Evolutionary conservation across 2,797 vertebrate genomes (phyloP).

Genomic region (Scleropages formosus): DNA sequence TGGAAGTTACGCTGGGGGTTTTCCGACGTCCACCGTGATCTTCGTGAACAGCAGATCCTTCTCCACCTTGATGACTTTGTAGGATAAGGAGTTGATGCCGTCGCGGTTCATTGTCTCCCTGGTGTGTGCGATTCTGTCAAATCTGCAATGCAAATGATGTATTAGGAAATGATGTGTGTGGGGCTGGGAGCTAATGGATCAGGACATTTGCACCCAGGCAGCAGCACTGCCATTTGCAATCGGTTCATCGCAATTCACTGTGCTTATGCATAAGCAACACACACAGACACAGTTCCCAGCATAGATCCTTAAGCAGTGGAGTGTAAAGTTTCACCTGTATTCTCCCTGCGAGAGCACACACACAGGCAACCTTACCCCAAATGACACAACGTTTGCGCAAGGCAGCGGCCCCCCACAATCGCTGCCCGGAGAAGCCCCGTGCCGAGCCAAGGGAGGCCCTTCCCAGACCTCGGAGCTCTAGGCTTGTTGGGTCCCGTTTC

Average conservation of each 20-base stretch:
- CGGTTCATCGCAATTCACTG: no score
- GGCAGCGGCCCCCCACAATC: neutral
- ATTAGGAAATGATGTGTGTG: neutral
- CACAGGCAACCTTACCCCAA: neutral
- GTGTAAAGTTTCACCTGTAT: no score
- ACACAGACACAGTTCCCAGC: neutral
- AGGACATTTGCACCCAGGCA: no score
- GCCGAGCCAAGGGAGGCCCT: neutral
- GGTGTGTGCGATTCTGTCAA: slow-evolving; percentile 46
- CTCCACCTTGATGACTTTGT: slow-evolving; percentile 64
- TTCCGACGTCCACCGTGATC: slow-evolving; percentile 76
- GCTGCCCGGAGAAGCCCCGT: neutral
- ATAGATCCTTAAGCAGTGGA: neutral
- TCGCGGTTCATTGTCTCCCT: slow-evolving; percentile 73
- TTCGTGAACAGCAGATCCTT: slow-evolving; percentile 74
- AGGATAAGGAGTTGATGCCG: slow-evolving; percentile 72
- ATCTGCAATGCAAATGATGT: slow-evolving; percentile 56
- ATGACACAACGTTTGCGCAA: no score
- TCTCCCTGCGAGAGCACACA: neutral
- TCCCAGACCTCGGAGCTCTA: neutral
- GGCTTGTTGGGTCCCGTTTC: neutral
- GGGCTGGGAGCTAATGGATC: neutral
- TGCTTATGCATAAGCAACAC: neutral
- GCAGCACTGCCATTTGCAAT: no score
- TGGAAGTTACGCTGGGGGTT: slow-evolving; percentile 54